Base-by-base conservation (phyloP, 2,888 invertebrate genomes). In the Gordius sp. region DNA sequence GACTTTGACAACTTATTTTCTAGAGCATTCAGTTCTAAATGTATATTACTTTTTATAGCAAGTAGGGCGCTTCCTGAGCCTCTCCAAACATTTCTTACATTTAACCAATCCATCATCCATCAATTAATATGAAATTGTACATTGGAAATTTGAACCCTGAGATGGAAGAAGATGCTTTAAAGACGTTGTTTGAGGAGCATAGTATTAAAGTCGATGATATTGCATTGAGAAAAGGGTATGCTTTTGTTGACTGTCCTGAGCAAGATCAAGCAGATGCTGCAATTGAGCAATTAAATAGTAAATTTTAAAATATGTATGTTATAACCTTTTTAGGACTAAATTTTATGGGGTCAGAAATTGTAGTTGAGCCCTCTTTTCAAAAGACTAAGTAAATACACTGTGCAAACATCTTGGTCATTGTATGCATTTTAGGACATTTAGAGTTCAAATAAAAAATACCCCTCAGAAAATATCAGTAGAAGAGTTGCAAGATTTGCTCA, bases 201-300 rank as follows among this genome's bases (percentile, higher is more conserved):
- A 47, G 20, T 20, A 47, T 47, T 20, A 47, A 47, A 20, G 47
- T 47, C 20, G 20, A 8, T 47, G 47, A 47, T n/a, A 20, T 47
- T 47, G 47, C 47, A n/a, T 47, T 47, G 47, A 47, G 47, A 47
- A 47, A 47, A 20, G 47, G 47, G 16, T 47, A 47, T 47, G 47
- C 47, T n/a, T 47, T 47, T 47, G 47, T 47, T 8, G 23, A 20
- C 20, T 47, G 47, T 23, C 47, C 47, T 47, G 16, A 47, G 20
- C 47, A 47, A 47, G 47, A 47, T 18, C 47, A 47, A 20, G 47
- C 47, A 47, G 47, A 47, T 47, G 47, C 8, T n/a, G 47, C 47
- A 8, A 20, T 47, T 47, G 47, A 47, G 8, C 8, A 47, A 20
- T 47, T 47, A 20, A 47, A 47, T 47, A 47, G 39, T 33, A 33